A percentile compares a stretch with the other conserved stretches of the same genome.
Conservation (phyloP, 37 sponge, comb jelly and placozoan genomes). For the Ianthella basta region DNA sequence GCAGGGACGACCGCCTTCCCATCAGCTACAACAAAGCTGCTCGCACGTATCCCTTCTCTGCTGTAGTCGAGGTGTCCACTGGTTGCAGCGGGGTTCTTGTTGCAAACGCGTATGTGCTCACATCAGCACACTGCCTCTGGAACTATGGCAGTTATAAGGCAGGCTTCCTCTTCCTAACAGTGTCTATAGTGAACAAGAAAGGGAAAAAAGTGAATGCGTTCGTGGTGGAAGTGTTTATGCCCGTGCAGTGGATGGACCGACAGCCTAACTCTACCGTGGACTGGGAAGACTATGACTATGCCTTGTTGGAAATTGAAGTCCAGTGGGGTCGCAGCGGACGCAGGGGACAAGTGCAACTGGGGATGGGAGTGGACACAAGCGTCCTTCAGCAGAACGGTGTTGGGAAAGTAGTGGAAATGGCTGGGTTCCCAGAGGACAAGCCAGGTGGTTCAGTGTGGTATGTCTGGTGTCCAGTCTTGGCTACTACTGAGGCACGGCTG, state of each 20-base stretch:
- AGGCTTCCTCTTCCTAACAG: slow-evolving; percentile 52
- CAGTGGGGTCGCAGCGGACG: slow-evolving; percentile 16
- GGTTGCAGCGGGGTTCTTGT: slow-evolving; percentile 86
- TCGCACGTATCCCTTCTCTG: slow-evolving; percentile 62
- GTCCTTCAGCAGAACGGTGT: slow-evolving; percentile 45
- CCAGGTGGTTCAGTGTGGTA: slow-evolving; percentile 61
- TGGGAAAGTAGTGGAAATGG: slow-evolving; percentile 60
- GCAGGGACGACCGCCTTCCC: slow-evolving; percentile 69
- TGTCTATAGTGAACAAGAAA: slow-evolving; percentile 41
- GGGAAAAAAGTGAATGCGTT: slow-evolving; percentile 52
- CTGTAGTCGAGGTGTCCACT: slow-evolving; percentile 77
- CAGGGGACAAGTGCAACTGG: slow-evolving; percentile 57
- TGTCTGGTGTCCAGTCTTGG: slow-evolving; percentile 46
- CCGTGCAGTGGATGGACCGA: slow-evolving; percentile 66
- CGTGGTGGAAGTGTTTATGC: slow-evolving; percentile 56
- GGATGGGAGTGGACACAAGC: slow-evolving; percentile 58
- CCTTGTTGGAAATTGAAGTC: slow-evolving; percentile 47
- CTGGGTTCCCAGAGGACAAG: slow-evolving; percentile 89
- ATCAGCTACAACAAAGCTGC: slow-evolving; percentile 60
- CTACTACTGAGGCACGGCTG: slow-evolving; percentile 57
- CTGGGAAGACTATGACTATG: slow-evolving; percentile 82
- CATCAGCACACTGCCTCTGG: slow-evolving; percentile 86
- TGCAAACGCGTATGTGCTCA: slow-evolving; percentile 59
- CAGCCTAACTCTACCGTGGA: slow-evolving; percentile 26
- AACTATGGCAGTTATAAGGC: slow-evolving; percentile 64